phyloP scores from a whole-genome alignment of 2,113 vertebrate species.

The Sterna hirundo region DNA sequence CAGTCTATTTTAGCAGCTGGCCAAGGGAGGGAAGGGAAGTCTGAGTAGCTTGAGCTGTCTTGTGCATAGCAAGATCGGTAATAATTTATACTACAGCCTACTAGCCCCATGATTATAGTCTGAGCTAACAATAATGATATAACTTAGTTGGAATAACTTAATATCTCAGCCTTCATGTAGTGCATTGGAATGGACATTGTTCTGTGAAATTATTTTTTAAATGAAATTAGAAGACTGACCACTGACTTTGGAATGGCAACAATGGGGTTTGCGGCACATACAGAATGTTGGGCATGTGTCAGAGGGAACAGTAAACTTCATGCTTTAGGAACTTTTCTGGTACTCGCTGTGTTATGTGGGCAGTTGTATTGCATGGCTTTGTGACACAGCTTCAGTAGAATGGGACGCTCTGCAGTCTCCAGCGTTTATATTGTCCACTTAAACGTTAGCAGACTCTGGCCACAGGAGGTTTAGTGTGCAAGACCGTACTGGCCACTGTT shows the following conservation, averaged over 20 bases:
- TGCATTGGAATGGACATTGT: neutral
- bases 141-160: neutral
- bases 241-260: neutral
- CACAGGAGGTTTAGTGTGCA: neutral
- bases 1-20: neutral
- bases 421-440: neutral
- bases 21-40: neutral
- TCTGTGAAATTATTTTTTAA: neutral
- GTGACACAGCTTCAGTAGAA: neutral
- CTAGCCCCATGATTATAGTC: neutral
- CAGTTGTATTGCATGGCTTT: neutral
- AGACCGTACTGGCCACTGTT: neutral
- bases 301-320: neutral
- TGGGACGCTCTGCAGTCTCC: neutral
- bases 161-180: neutral
- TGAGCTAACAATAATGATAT: neutral
- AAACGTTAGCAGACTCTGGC: neutral
- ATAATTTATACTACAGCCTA: neutral
- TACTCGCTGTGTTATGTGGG: neutral
- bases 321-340: neutral
- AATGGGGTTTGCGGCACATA: neutral
- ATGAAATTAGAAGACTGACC: neutral
- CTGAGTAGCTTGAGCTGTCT: neutral
- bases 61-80: neutral
- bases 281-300: neutral